phyloP scores from a whole-genome alignment of 2,113 vertebrate species.

The Neotoma lepida region DNA sequence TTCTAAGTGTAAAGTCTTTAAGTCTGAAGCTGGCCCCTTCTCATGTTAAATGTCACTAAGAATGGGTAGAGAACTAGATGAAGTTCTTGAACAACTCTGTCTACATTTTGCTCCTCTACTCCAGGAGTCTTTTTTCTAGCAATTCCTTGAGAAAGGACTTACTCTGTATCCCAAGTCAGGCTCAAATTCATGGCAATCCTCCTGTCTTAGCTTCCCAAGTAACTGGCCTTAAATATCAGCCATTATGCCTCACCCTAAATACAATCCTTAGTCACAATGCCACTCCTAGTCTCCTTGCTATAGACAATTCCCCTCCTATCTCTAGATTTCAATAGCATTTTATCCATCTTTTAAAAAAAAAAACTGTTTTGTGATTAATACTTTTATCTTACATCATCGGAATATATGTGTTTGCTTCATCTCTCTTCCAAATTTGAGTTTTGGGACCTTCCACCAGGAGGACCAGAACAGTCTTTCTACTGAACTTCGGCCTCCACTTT shows the following conservation, averaged over 20 bases:
- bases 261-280: background rate
- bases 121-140: background rate
- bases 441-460: background rate
- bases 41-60: background rate
- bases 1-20: background rate
- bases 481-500: background rate
- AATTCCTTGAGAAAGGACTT: background rate
- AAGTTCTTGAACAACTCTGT: background rate
- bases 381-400: background rate
- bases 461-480: background rate
- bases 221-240: background rate
- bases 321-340: slow-evolving; percentile 1
- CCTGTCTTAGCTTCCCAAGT: background rate
- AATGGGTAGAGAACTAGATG: background rate
- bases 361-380: background rate
- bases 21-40: background rate
- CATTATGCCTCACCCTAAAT: background rate
- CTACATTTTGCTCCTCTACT: background rate
- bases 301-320: background rate
- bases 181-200: background rate
- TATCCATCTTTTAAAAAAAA: background rate
- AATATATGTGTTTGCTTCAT: background rate
- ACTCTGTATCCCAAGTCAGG: background rate
- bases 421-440: slow-evolving; percentile 1
- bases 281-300: background rate